Evolutionary conservation across 1,140 invertebrate genomes (phyloP).

Genomic region (Cotesia vestalis): DNA sequence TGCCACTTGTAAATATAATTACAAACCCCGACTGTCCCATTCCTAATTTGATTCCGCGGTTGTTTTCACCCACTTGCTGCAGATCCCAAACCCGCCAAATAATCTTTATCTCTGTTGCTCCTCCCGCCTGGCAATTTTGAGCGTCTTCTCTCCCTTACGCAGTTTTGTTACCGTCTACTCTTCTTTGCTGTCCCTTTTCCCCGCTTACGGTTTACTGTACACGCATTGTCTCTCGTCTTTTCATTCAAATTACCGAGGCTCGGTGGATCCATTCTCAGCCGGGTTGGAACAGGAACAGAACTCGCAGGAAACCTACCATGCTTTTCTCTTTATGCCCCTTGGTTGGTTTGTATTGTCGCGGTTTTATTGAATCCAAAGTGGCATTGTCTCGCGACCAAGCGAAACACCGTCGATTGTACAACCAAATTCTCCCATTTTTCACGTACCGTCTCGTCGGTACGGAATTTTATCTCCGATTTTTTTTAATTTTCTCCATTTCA

Average conservation of each 20-base stretch:
- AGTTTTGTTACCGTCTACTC: slow-evolving; percentile 1
- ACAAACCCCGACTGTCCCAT: slow-evolving; percentile 46
- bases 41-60: slow-evolving; percentile 66
- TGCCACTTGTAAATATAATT: slow-evolving; percentile 67
- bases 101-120: neutral
- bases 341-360: slow-evolving; percentile 55
- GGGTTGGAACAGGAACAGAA: neutral
- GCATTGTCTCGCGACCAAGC: slow-evolving; percentile 53
- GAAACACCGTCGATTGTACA: slow-evolving; percentile 30
- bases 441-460: neutral
- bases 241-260: slow-evolving; percentile 64
- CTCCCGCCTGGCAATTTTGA: slow-evolving; percentile 29
- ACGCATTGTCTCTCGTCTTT: slow-evolving; percentile 65
- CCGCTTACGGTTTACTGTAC: slow-evolving; percentile 28
- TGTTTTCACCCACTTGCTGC: slow-evolving; percentile 58
- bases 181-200: slow-evolving; percentile 41
- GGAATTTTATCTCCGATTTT: neutral
- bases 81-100: slow-evolving; percentile 24
- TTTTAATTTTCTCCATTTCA: neutral
- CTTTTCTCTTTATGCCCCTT: slow-evolving; percentile 51
- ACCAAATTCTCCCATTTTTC: slow-evolving; percentile 39
- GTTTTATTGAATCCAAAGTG: slow-evolving; percentile 63
- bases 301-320: slow-evolving; percentile 11
- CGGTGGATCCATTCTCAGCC: slow-evolving; percentile 34
- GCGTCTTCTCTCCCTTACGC: slow-evolving; percentile 6